Evolutionary conservation across 2,113 vertebrate species (phyloP).

Genomic region (Bos indicus): DNA sequence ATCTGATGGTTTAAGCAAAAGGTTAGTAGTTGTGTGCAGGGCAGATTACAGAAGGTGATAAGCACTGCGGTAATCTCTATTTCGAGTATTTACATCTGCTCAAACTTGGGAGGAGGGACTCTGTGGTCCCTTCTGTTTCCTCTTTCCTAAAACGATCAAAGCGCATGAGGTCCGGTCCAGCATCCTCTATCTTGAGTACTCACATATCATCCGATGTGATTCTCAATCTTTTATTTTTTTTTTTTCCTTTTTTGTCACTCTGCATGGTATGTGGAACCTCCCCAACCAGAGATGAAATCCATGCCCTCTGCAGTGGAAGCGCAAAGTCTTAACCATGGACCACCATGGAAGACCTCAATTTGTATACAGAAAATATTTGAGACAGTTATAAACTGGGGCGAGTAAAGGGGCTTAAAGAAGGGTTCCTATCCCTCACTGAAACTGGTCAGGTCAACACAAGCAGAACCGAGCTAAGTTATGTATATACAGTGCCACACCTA

Average conservation of each 20-base stretch:
- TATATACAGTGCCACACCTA: not conserved
- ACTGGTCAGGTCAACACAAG: not conserved
- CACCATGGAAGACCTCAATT: not conserved
- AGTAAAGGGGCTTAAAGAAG: not conserved
- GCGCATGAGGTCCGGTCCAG: not conserved
- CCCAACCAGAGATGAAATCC: not conserved
- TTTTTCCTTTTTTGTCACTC: not conserved
- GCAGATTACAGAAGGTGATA: conserved; percentile 2
- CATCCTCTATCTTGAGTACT: not conserved
- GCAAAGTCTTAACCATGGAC: not conserved
- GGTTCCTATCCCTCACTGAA: not conserved
- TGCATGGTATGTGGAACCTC: not conserved
- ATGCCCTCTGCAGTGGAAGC: not conserved
- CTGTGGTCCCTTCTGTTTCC: not conserved
- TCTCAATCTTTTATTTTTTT: not conserved
- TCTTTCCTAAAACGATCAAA: not conserved
- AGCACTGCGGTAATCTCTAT: not conserved
- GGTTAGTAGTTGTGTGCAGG: not conserved
- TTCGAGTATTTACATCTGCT: not conserved
- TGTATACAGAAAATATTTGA: not conserved
- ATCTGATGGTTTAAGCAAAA: not conserved
- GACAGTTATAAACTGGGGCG: not conserved
- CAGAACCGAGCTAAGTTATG: not conserved
- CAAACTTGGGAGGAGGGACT: not conserved
- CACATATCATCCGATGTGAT: not conserved